These are phyloP conservation scores for Trachelus troglodyta DNA, from an alignment of 2,888 invertebrate genomes.

Conservation along the genomic window DNA sequence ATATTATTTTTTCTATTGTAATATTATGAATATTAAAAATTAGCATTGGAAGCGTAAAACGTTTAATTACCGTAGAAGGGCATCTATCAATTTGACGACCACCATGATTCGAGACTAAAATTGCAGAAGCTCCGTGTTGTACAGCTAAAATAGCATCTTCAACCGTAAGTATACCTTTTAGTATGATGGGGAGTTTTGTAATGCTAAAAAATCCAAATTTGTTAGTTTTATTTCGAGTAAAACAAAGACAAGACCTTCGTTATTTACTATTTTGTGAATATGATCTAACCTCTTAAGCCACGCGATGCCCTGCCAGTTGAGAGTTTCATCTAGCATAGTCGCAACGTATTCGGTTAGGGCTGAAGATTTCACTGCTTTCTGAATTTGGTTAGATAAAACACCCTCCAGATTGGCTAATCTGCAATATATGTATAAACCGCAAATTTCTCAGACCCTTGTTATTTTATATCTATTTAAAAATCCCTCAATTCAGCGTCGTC, in stretches of 20 bases:
- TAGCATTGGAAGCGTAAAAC: background rate
- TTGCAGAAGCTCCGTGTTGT: constrained; percentile 80
- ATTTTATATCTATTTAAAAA: background rate
- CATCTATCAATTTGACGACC: constrained; percentile 90
- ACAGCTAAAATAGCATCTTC: constrained; percentile 86
- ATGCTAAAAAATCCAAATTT: constrained; percentile 65
- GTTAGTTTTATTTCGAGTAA: background rate
- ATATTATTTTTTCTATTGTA: background rate
- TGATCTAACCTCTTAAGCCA: constrained; percentile 80
- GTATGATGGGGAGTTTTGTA: constrained; percentile 82
- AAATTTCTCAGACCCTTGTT: too few species aligned
- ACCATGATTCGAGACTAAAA: constrained; percentile 95
- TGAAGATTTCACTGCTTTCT: constrained; percentile 71
- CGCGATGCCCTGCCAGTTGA: constrained; percentile 88
- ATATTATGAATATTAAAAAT: background rate
- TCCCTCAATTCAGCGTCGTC: background rate
- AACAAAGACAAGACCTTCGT: background rate
- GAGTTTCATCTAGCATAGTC: constrained; percentile 80
- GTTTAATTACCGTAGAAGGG: constrained; percentile 76
- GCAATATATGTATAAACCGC: constrained; percentile 36
- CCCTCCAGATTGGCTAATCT: constrained; percentile 87
- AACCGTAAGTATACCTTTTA: constrained; percentile 87
- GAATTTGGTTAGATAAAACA: constrained; percentile 66
- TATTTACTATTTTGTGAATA: background rate
- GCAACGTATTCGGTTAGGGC: constrained; percentile 83